Base-by-base conservation (phyloP, 2,113 vertebrate species). In the Mus musculus region DNA sequence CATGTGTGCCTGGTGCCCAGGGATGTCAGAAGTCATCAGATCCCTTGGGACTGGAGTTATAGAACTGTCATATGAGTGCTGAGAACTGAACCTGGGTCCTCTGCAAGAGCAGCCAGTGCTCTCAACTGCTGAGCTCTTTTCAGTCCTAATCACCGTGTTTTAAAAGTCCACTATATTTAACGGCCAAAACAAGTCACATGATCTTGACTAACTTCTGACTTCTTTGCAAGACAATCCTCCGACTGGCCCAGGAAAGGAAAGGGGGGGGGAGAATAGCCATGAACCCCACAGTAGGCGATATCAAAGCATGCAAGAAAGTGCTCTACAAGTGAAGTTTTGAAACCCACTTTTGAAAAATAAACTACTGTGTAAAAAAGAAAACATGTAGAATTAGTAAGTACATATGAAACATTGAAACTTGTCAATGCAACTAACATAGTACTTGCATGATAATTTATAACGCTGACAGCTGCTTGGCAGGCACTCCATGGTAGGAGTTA, bases 331-430 rank as follows among this genome's bases (percentile, higher is more conserved):
- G 69, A 78, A 67, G 80, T 63, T 90, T 80, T 49, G 73, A 96
- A 82, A 54, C 1, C 26, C 2, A 5, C 9, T 69, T 84, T 72
- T 84, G 52, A 88, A 94, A 80, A 96, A 87, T 19, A 61, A 81
- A 67, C 89, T 33, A 94, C 52, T n/a, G 36, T 76, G 22, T 49
- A 88, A 95, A 89, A 72, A 11, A 91, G 59, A 86, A 96, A 87
- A 82, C 73, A 46, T 10, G 42, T 67, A 91, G 52, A 87, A 49
- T 5, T 63, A 59, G 92, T 56, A 52, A 92, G 77, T 73, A 76
- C 93, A 72, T 71, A 65, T 46, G 82, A 72, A 88, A 46, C 82
- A 63, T 42, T 54, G 39, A 92, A 94, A 92, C 14, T 93, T 88
- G 89, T 3, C 33, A 42, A 80, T 88, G 7, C 30, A 92, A 19